A percentile compares a stretch with the other conserved stretches of the same genome.
Evolutionary conservation across 2,888 invertebrate genomes (phyloP).

Genomic region (Drosophila stalkeri): DNA sequence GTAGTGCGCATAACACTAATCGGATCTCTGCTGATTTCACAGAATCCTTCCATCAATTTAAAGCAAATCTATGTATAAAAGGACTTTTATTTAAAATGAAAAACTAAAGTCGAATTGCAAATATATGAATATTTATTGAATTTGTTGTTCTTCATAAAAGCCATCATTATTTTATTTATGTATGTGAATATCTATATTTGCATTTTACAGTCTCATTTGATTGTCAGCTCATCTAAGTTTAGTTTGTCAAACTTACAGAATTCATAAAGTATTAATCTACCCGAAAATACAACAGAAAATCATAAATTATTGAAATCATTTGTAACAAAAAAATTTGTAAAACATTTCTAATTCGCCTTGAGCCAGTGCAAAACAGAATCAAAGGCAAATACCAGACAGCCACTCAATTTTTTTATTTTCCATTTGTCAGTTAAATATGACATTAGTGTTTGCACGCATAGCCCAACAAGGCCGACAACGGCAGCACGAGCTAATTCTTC

Average conservation of each 20-base stretch:
- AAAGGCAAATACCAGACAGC: background rate
- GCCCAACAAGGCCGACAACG: background rate
- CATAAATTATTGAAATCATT: background rate
- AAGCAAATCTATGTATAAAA: background rate
- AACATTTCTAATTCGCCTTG: constrained; percentile 1
- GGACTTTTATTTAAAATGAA: background rate
- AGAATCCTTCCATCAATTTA: background rate
- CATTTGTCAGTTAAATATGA: constrained; percentile 51
- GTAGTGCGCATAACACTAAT: background rate
- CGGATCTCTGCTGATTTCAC: background rate
- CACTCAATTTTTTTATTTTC: constrained; percentile 35
- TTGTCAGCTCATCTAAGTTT: background rate
- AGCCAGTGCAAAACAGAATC: background rate
- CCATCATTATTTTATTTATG: background rate
- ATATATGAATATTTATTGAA: background rate
- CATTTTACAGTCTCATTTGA: background rate
- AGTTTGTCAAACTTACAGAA: background rate
- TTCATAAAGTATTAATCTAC: background rate
- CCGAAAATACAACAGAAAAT: background rate
- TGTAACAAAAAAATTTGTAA: constrained; percentile 1
- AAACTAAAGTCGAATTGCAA: background rate
- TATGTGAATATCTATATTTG: background rate
- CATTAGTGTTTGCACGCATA: constrained; percentile 49
- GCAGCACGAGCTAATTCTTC: background rate
- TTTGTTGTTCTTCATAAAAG: background rate